phyloP scores from a whole-genome alignment of 2,888 invertebrate genomes.

The Polyploca ridens region DNA sequence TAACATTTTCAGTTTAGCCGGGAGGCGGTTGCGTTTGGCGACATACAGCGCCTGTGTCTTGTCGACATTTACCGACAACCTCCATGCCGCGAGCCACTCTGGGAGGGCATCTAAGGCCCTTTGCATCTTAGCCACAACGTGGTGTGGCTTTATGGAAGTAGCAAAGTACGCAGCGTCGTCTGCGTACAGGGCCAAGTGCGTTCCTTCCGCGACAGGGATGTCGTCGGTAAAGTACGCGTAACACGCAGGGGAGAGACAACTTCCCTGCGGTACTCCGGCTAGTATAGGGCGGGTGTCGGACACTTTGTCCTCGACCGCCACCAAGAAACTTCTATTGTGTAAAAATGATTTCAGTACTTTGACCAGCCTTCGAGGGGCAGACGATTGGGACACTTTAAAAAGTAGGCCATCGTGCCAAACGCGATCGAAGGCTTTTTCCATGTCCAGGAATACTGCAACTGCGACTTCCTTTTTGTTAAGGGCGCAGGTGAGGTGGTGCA shows the following conservation, averaged over 20 bases:
- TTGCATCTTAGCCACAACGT: not conserved
- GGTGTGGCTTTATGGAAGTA: slow-evolving; percentile 19
- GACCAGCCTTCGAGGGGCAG: slow-evolving; percentile 18
- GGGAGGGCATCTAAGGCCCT: slow-evolving; percentile 20
- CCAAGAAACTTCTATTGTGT: slow-evolving; percentile 23
- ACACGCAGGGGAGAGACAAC: slow-evolving; percentile 24
- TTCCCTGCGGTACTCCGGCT: slow-evolving; percentile 25
- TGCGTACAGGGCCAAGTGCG: not conserved
- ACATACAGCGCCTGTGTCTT: slow-evolving; percentile 28
- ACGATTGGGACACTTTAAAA: slow-evolving; percentile 28
- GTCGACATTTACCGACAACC: slow-evolving; percentile 18
- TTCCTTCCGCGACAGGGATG: slow-evolving; percentile 18
- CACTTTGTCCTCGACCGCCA: slow-evolving; percentile 19
- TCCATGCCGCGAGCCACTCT: slow-evolving; percentile 17
- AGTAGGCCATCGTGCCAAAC: slow-evolving; percentile 37
- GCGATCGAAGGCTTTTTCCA: no score
- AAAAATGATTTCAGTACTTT: slow-evolving; percentile 29
- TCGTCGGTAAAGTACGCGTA: slow-evolving; percentile 32
- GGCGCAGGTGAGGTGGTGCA: slow-evolving; percentile 25
- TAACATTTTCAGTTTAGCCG: slow-evolving; percentile 11
- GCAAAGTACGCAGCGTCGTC: not conserved
- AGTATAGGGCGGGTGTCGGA: slow-evolving; percentile 21
- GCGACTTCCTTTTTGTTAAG: slow-evolving; percentile 23
- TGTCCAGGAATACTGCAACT: slow-evolving; percentile 31
- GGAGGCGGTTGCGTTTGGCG: not conserved